phyloP scores from a whole-genome alignment of 2,113 vertebrate species.

The Corvus moneduloides region DNA sequence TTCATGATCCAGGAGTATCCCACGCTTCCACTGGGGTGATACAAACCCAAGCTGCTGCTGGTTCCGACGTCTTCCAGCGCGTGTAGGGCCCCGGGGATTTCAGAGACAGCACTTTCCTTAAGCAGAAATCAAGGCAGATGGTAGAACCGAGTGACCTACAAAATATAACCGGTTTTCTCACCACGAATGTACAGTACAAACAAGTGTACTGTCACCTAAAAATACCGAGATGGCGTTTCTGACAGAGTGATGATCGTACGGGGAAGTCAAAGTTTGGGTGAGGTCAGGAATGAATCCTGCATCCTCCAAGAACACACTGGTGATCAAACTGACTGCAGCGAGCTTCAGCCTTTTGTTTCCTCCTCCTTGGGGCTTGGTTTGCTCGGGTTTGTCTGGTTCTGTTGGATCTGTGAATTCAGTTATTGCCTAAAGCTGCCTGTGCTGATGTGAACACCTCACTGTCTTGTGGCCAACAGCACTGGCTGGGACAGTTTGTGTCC shows the following conservation, averaged over 20 bases:
- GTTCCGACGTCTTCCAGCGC: rapidly evolving
- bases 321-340: background rate
- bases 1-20: background rate
- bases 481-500: background rate
- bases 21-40: background rate
- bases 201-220: constrained; percentile 25
- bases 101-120: background rate
- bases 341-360: background rate
- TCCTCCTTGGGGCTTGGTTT: background rate
- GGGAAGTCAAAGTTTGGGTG: background rate
- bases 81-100: background rate
- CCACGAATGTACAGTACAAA: background rate
- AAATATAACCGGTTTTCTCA: background rate
- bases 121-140: constrained; percentile 44
- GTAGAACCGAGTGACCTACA: constrained; percentile 35
- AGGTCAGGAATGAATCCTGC: background rate
- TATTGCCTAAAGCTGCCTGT: background rate
- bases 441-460: background rate
- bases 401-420: background rate
- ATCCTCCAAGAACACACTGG: background rate
- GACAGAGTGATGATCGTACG: background rate
- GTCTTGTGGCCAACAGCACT: background rate
- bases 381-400: background rate
- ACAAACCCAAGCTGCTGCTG: background rate
- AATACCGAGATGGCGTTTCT: background rate